Evolutionary conservation across 2,888 invertebrate species (phyloP), one percentile per base, ranked within the genome.

Genomic region (Lacanobia oleracea): DNA sequence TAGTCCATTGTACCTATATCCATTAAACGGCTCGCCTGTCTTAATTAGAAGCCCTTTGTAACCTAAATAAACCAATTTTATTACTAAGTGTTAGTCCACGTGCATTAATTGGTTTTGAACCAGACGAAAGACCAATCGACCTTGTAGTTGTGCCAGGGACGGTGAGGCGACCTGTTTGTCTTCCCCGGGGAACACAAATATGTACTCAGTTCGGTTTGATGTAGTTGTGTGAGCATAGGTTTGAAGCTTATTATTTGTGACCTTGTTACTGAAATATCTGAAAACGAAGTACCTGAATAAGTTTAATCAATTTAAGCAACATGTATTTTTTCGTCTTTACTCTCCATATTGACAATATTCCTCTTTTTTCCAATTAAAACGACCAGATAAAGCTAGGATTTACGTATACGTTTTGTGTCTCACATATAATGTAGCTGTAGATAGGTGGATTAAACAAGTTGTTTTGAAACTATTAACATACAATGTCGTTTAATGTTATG

Each of bases 61-160:
- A 81, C 62, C 23, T 56, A 60, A 64, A 81, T 76, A 79, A 23
- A 54, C 57, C 51, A 77, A n/a, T 76, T 70, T 70, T 65, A 75
- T 37, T 56, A 54, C 45, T 51, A 67, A 81, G 50, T 70, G 54
- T 63, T 63, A 63, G 66, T 60, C 48, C 57, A 80, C 50, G 78
- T 66, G 59, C 63, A 81, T 69, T 81, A 61, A 78, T 78, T 67
- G 16, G 70, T 33, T 23, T 54, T 40, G 27, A 77, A 69, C 40
- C 40, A 27, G 40, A 12, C 18, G 21, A 45, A 45, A 45, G 45
- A 7, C 68, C 51, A 68, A 27, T 53, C 53, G 57, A 53, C 70
- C 51, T 69, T 74, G 59, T 18, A 60, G 37, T 12, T 40, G 18
- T 21, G 51, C 51, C 77, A 68, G 68, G 51, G 77, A 45, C 37